Conservation (phyloP, 2,888 invertebrate genomes). For the Sphaerophoria taeniata region DNA sequence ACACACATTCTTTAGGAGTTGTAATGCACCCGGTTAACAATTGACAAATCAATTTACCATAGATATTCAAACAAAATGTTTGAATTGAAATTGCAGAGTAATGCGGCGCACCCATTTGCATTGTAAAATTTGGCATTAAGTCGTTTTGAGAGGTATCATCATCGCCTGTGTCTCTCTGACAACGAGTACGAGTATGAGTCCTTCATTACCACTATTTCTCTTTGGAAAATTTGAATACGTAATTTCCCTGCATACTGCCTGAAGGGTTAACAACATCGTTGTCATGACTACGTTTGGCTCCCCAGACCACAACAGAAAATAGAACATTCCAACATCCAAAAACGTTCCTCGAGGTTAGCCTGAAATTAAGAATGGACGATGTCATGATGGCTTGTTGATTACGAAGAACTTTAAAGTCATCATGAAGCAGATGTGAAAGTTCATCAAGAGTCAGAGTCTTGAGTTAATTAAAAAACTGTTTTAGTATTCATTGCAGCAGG, state of each 20-base stretch:
- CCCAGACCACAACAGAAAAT: constrained; percentile 14
- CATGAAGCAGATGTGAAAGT: constrained; percentile 29
- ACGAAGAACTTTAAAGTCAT: constrained; percentile 48
- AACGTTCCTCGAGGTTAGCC: constrained; percentile 60
- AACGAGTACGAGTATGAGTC: background rate
- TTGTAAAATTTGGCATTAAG: constrained; percentile 69
- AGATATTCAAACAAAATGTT: constrained; percentile 75
- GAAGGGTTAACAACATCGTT: constrained; percentile 64
- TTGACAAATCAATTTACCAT: constrained; percentile 74
- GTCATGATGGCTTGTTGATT: constrained; percentile 24
- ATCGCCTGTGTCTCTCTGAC: constrained; percentile 28
- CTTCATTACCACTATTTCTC: background rate
- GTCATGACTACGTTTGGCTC: constrained; percentile 34
- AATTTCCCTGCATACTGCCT: constrained; percentile 45
- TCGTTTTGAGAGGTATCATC: constrained; percentile 53
- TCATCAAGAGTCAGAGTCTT: constrained; percentile 56
- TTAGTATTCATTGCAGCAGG: constrained; percentile 70
- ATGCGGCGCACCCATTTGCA: too few relatives aligned
- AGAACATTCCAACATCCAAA: too few relatives aligned
- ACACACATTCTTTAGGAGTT: constrained; percentile 55
- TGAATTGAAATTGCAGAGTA: constrained; percentile 66
- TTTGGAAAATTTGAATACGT: constrained; percentile 69
- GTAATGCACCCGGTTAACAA: constrained; percentile 62
- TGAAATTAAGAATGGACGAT: constrained; percentile 61
- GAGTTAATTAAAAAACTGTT: constrained; percentile 73